Base-by-base conservation (phyloP, 23 tunicate species). In the Halocynthia roretzi region DNA sequence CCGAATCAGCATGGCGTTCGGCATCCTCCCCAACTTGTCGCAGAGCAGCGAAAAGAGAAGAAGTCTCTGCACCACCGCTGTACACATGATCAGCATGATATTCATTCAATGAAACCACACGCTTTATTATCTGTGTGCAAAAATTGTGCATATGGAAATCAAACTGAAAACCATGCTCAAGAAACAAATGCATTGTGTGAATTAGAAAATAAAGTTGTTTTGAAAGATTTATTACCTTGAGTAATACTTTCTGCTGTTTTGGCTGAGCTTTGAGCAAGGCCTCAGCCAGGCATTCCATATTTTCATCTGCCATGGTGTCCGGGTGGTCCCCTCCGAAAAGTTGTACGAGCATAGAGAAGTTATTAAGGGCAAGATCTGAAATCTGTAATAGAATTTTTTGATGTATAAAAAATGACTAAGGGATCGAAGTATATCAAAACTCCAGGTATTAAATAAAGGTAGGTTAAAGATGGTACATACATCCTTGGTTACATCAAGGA, bases 291-390 rank as follows among this genome's bases (percentile, higher is more conserved):
- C 87, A 71, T 20, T 88, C 86, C 92, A 92, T 86, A 67, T 92
- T 92, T 50, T 81, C 73, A n/a, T 74, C 71, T 7, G 71, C 71
- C 82, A 92, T 74, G 12, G 98, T 92, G 54, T 92, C 98, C 7
- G 92, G 92, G 57, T 92, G 98, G 60, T 92, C 98, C 8, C 98
- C 98, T 11, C 98, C 98, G 80, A 71, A 92, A 53, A 92, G 69
- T 74, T 92, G 98, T 55, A 92, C 92, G 60, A 92, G 61, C 87
- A 92, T 53, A 7, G 98, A 92, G 31, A 92, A 62, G 69, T 84
- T 87, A 10, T 87, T 90, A 44, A 92, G 76, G 7, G 98, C 78
- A n/a, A 75, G 70, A 40, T 92, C 98, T 8, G 83, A 76, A 23
- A 89, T 23, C 93, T 87, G 83, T 17, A 65, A 72, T 14, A 58